Base-by-base conservation (phyloP, 2,797 vertebrate genomes). In the Crocodylus rhombifer region DNA sequence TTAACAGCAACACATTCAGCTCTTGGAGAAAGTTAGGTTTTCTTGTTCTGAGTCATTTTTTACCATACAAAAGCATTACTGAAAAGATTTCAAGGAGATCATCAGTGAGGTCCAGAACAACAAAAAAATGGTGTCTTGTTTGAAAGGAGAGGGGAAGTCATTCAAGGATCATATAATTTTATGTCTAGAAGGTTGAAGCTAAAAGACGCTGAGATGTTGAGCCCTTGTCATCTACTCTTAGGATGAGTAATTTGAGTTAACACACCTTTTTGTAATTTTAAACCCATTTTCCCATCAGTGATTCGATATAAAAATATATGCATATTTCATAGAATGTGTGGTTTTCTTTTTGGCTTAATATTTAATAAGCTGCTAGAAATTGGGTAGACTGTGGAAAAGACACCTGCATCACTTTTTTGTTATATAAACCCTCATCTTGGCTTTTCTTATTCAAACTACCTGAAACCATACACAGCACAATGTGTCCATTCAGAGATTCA, bases 391-490 rank as follows among this genome's bases (percentile, higher is more conserved):
- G 78, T 9, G 78, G 64, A 8, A 13, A 1, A 83, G 85, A 82
- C 57, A 56, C 0, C 2, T 64, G 3, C 2, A 1, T 77, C 1
- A 5, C 0, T 67, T 89, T 73, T 67, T 81, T 11, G 6, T 86
- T 78, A 13, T 4, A 58, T 82, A 87, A 78, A 36, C 18, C 86
- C 6, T 83, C 67, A 1, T 80, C 7, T 14, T 21, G 21, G 6
- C 30, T 36, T 23, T 33, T 36, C 33, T 23, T 33, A 42, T 14
- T 14, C 42, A 6, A 8, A 21, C 21, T 13, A 51, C 25, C 18
- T 26, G 21, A 33, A 36, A 71, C 14, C 6, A 20, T 69, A 33
- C 30, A 36, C 14, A 23, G 42, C 7, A 61, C 17, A 61, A 61
- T 61, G 23, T 61, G 23, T 62, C 9, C 61, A 62, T 21, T 7